Evolutionary conservation across 1,140 invertebrate genomes (phyloP), one percentile per base, ranked within the genome.

Genomic region (Bradynema listronoti): DNA sequence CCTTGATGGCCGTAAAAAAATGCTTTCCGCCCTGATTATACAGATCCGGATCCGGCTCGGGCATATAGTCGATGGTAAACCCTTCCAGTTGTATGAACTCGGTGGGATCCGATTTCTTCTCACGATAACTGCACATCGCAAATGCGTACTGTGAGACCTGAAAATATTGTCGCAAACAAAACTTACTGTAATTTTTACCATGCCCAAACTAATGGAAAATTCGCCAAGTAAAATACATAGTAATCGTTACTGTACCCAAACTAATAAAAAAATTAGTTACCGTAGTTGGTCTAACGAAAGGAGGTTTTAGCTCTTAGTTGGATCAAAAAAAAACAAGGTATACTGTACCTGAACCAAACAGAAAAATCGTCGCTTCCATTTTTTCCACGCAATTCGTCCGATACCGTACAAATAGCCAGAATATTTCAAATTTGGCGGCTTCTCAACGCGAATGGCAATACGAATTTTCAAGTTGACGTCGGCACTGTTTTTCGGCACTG

Each of bases 81-180:
- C 91, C 92, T 82, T 98, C 93, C 24, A 99, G 82, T 79, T 96
- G 92, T 88, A 97, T 91, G 89, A 98, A 95, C 82, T 98, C 95
- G 45, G 91, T 91, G 0, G 95, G 94, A 80, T 98, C 93, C 22
- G 91, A 89, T 81, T 97, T 97, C 81, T 96, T 98, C 79, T 98
- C 92, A 79, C 95, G 90, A 80, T 97, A 99, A 75, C 90, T 96
- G 81, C 95, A 98, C 85, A 99, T 91, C 27, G 93, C 94, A 84
- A 99, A 99, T 32, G 93, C 97, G 80, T 98, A 99, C 83, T 99
- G 95, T 39, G 92, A 97, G 16, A 95, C 91, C 72, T 75, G 33
- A 61, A 68, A 67, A 11, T 11, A 49, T 56, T 46, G 27, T 29
- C 36, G 16, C 3, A 16, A 16, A 19, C 47, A 50, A 50, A 50